Evolutionary conservation across 1,140 invertebrate species (phyloP).

Genomic region (Drosophila bocki): DNA sequence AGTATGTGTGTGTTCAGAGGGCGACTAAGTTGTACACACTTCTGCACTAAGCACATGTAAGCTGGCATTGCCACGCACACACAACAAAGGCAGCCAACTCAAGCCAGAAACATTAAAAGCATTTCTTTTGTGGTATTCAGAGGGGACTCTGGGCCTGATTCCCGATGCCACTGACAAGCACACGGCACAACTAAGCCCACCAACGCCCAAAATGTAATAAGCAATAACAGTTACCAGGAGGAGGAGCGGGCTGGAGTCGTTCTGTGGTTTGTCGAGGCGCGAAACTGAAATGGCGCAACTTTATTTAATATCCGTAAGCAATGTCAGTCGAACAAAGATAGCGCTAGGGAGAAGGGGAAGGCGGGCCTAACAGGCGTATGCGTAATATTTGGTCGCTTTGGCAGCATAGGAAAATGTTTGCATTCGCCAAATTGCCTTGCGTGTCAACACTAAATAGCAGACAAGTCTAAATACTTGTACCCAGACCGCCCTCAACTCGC

Average conservation of each 20-base stretch:
- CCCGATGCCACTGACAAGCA: conserved; percentile 46
- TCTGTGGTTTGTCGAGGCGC: conserved; percentile 65
- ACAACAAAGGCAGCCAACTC: conserved; percentile 19
- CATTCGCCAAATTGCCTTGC: conserved; percentile 80
- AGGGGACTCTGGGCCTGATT: conserved; percentile 7
- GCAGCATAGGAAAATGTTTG: conserved; percentile 69
- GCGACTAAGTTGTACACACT: conserved; percentile 32
- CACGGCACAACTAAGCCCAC: conserved; percentile 61
- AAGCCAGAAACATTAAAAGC: conserved; percentile 54
- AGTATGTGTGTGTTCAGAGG: not conserved
- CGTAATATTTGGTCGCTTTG: conserved; percentile 61
- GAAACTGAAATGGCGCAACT: conserved; percentile 79
- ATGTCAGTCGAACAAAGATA: conserved; percentile 48
- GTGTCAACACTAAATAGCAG: conserved; percentile 84
- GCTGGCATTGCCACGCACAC: conserved; percentile 20
- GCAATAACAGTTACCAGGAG: conserved; percentile 66
- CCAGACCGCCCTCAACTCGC: not conserved
- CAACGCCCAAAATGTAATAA: conserved; percentile 59
- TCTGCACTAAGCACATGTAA: conserved; percentile 50
- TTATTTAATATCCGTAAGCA: conserved; percentile 76
- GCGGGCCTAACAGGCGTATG: conserved; percentile 42
- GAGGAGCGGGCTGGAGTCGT: not conserved
- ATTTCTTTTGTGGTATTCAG: conserved; percentile 61
- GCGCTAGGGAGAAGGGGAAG: not conserved
- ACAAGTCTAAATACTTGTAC: conserved; percentile 70